Conservation (phyloP, 2,113 vertebrate species). For the Nothoprocta pentlandii region DNA sequence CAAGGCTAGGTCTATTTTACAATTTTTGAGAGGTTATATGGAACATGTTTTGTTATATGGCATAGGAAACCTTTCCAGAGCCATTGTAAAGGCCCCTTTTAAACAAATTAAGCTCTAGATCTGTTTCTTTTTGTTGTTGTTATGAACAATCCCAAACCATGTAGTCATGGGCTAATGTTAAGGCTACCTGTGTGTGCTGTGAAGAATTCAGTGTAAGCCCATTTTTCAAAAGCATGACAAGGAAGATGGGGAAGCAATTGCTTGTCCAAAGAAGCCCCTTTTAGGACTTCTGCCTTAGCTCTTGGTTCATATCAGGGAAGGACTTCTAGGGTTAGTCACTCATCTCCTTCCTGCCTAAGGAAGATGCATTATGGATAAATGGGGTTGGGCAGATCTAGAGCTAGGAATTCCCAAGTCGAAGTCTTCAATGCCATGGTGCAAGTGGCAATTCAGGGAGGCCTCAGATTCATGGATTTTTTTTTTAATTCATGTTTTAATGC, state of each 20-base stretch:
- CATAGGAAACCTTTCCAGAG: conserved; percentile 17
- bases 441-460: neutral
- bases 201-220: neutral
- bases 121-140: neutral
- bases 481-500: neutral
- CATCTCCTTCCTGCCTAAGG: neutral
- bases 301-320: neutral
- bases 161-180: neutral
- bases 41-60: neutral
- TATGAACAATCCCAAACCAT: neutral
- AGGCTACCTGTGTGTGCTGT: neutral
- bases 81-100: neutral
- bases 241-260: neutral
- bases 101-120: neutral
- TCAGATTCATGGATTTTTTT: neutral
- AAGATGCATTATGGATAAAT: neutral
- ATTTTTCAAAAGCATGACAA: neutral
- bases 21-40: neutral
- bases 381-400: neutral
- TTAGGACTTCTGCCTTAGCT: neutral
- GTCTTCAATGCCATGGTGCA: neutral
- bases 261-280: neutral
- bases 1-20: neutral
- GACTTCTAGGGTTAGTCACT: neutral
- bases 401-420: neutral